Conservation (phyloP, 2,797 vertebrate species). For the Scomberomorus guttatus region DNA sequence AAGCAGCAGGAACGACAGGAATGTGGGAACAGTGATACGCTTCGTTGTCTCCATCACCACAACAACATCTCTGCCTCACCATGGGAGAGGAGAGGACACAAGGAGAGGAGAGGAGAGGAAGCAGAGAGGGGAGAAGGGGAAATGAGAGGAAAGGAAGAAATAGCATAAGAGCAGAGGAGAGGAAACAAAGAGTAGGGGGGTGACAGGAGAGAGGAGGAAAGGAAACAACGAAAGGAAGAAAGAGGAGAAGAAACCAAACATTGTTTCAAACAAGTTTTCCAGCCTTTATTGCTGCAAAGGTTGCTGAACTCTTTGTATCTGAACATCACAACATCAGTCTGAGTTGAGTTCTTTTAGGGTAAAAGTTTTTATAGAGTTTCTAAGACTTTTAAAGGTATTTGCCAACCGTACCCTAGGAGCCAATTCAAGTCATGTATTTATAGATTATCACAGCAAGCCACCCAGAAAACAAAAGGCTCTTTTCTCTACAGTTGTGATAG, state of each 20-base stretch:
- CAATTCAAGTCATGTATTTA: constrained; percentile 65
- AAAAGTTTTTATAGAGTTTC: constrained; percentile 34
- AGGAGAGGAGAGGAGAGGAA: not conserved
- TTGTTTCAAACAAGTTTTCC: constrained; percentile 12
- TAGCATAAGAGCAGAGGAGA: too few relatives aligned
- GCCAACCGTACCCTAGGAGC: constrained; percentile 16
- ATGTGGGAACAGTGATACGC: constrained; percentile 76
- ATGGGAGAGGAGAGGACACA: constrained; percentile 19
- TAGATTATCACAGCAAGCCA: constrained; percentile 62
- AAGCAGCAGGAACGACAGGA: constrained; percentile 76
- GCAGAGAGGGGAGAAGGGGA: too few relatives aligned
- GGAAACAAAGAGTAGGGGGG: too few relatives aligned
- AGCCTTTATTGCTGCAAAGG: constrained; percentile 15
- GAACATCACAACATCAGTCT: constrained; percentile 13
- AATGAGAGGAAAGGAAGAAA: not conserved
- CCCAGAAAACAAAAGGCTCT: constrained; percentile 53
- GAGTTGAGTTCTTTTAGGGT: not conserved
- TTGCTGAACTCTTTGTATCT: constrained; percentile 33
- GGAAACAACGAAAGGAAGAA: not conserved
- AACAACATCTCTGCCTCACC: constrained; percentile 50
- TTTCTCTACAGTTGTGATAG: constrained; percentile 34
- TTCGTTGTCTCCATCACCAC: constrained; percentile 60
- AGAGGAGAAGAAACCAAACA: not conserved
- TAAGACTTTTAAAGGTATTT: constrained; percentile 47
- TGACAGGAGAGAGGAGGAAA: too few relatives aligned